Conservation (phyloP, 1,140 invertebrate species). For the Anoplolepis gracilipes region DNA sequence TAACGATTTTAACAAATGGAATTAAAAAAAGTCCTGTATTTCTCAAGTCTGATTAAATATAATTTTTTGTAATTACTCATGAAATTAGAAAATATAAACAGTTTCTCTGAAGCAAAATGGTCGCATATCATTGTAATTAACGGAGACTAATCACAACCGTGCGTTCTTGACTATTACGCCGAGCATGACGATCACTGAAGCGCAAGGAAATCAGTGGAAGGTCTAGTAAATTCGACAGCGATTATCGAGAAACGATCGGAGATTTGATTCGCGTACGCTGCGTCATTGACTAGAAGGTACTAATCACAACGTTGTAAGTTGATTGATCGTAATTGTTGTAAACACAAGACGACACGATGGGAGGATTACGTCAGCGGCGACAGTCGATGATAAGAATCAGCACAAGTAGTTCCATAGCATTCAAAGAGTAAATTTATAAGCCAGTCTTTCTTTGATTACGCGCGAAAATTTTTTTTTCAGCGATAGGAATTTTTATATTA, state of each 20-base stretch:
- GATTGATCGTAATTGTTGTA: conserved; percentile 59
- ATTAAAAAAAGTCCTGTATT: no score
- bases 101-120: no score
- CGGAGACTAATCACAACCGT: conserved; percentile 27
- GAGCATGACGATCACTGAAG: conserved; percentile 6
- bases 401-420: conserved; percentile 63
- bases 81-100: no score
- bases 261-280: conserved; percentile 11
- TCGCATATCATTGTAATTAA: conserved; percentile 20
- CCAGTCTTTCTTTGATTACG: conserved; percentile 19
- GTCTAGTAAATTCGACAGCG: conserved; percentile 16
- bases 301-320: conserved; percentile 29
- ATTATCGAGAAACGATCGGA: conserved; percentile 43
- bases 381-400: conserved; percentile 58
- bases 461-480: neutral
- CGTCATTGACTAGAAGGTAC: conserved; percentile 61
- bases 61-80: no score
- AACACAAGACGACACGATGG: conserved; percentile 57
- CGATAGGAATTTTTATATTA: neutral
- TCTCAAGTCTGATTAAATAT: no score
- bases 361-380: conserved; percentile 67
- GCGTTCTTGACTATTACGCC: conserved; percentile 35
- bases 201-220: conserved; percentile 15
- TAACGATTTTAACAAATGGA: no score
- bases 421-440: conserved; percentile 15